These are phyloP conservation scores for Nomada lathburiana DNA, from an alignment of 2,888 invertebrate genomes.

Conservation along the genomic window DNA sequence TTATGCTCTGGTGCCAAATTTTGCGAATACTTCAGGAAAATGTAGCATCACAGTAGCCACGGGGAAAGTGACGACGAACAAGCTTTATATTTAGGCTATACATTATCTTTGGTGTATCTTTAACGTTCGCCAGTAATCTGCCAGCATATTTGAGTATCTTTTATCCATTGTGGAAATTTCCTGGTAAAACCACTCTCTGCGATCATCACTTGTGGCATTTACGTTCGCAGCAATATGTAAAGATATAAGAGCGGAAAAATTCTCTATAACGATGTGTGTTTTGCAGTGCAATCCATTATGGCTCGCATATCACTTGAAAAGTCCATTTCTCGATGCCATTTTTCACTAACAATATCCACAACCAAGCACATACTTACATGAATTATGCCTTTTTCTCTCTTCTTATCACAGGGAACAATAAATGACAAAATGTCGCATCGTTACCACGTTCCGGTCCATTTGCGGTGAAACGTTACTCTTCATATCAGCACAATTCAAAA, in stretches of 20 bases:
- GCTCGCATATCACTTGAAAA: neutral
- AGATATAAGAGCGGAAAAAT: neutral
- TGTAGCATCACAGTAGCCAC: neutral
- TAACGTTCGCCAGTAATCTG: conserved; percentile 36
- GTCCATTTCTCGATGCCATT: neutral
- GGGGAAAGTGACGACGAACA: neutral
- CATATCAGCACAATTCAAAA: too few species aligned
- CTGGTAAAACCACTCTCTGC: conserved; percentile 26
- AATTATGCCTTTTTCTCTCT: too few species aligned
- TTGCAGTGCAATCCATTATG: neutral
- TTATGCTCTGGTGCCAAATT: too few species aligned
- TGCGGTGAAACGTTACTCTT: too few species aligned
- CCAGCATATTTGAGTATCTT: conserved; percentile 27
- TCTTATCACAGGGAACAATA: too few species aligned
- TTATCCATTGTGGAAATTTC: conserved; percentile 47
- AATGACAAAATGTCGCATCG: too few species aligned
- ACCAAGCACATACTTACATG: too few species aligned
- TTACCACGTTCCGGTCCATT: too few species aligned
- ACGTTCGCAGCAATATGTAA: neutral
- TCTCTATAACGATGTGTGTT: neutral
- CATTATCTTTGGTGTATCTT: conserved; percentile 39
- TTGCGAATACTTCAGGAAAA: neutral
- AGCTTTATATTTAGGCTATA: conserved; percentile 18
- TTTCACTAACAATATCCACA: neutral
- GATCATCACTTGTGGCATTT: conserved; percentile 9